A percentile compares a stretch with the other conserved stretches of the same genome.
phyloP scores from a whole-genome alignment of 2,113 vertebrate genomes.

The Tichodroma muraria region DNA sequence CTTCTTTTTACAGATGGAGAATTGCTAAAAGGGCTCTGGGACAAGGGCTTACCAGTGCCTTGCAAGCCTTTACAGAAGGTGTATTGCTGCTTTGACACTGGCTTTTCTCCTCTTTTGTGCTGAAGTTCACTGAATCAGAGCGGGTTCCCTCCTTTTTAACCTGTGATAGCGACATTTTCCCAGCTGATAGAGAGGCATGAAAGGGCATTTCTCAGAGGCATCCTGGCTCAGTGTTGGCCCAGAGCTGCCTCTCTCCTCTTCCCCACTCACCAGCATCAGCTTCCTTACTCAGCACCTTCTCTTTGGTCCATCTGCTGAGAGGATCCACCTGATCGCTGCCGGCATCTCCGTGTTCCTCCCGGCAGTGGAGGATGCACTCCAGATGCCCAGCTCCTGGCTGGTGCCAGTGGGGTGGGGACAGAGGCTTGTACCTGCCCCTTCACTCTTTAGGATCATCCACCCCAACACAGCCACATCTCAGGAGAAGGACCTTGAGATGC shows the following conservation, averaged over 20 bases:
- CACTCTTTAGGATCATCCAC: neutral
- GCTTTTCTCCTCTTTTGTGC: neutral
- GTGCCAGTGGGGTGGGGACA: neutral
- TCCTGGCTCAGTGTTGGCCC: neutral
- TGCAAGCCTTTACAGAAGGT: neutral
- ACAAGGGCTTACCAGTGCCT: neutral
- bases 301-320: neutral
- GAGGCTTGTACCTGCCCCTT: neutral
- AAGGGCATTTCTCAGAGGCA: neutral
- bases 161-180: neutral
- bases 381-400: neutral
- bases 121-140: neutral
- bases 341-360: neutral
- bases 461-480: neutral
- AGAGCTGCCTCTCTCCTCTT: neutral
- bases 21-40: neutral
- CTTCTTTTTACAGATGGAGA: neutral
- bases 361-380: fast-evolving
- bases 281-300: neutral
- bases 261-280: neutral
- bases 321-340: neutral
- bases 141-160: neutral
- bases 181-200: neutral
- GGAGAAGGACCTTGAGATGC: neutral
- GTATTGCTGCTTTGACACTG: neutral